Conservation (phyloP, 2,113 vertebrate genomes). For the Etheostoma spectabile region DNA sequence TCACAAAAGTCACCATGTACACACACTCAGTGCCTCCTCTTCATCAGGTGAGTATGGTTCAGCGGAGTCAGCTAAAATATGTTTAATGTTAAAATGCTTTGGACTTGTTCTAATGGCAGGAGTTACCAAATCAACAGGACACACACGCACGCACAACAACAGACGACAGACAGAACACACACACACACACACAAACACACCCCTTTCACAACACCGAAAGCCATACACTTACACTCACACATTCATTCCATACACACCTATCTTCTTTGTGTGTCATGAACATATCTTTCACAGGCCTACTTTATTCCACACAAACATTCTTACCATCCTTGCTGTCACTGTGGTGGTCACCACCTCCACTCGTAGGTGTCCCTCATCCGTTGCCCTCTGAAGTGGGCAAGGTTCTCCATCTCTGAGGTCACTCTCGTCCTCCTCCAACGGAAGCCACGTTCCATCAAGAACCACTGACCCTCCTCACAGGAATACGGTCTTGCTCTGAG, state of each 20-base stretch:
- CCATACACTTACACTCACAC: neutral
- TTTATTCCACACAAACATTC: conserved; percentile 23
- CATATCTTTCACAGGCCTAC: neutral
- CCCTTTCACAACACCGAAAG: neutral
- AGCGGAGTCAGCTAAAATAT: conserved; percentile 14
- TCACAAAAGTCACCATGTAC: neutral
- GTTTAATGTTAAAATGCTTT: too few relatives aligned
- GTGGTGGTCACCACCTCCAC: conserved; percentile 87
- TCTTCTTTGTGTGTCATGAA: neutral
- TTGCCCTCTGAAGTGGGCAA: conserved; percentile 91
- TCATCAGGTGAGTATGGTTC: conserved; percentile 22
- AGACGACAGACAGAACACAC: neutral
- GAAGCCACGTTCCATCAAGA: conserved; percentile 96
- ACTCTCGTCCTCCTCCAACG: conserved; percentile 95
- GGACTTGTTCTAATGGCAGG: conserved; percentile 7
- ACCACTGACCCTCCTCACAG: conserved; percentile 99
- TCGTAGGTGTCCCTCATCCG: conserved; percentile 93
- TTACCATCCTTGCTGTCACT: conserved; percentile 93
- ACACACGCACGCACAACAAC: neutral
- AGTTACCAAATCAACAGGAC: neutral
- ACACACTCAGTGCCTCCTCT: neutral
- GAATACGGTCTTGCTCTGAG: conserved; percentile 93
- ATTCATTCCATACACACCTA: neutral
- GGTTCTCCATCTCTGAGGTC: conserved; percentile 94
- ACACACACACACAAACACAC: too few relatives aligned